Base-by-base conservation (phyloP, 2,888 invertebrate genomes). In the Luperina testacea region DNA sequence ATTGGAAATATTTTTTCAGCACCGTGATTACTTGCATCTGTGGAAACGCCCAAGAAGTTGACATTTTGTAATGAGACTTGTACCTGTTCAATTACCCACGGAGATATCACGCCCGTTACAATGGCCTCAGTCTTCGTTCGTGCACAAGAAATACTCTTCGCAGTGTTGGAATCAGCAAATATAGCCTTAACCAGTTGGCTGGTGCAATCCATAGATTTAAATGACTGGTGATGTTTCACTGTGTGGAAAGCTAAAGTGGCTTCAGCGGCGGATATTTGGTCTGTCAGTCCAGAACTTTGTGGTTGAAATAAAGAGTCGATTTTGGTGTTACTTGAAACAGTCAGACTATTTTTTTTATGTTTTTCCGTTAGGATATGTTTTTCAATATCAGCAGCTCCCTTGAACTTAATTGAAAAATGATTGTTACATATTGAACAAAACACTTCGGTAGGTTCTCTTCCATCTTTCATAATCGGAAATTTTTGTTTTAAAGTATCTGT, bases 11-110 rank as follows among this genome's bases (percentile, higher is more conserved):
- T 79, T 81, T 90, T 85, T 77, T 81, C 74, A 11, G 83, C 68
- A 32, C 88, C 89, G 69, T 91, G 88, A 82, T 91, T 90, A 57
- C 89, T 90, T 27, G 88, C 85, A 79, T 91, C 89, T 42, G 88
- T 88, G 27, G 83, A 82, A 51, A 89, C 79, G 61, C 88, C 84
- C 17, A 88, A 72, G 80, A 64, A 92, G 48, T 75, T 69, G 20
- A 89, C 78, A 69, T 86, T 80, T 82, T 84, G 11, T 42, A 90
- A 80, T 67, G 64, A 83, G 48, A 70, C 32, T 76, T 75, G 24
- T 32, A 85, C 27, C 38, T 82, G 42, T 82, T 82, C 72, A 45
- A 87, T 72, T 65, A 80, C 75, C 72, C 77, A 79, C 53, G 82
- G 87, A 71, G 84, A 38, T 68, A 89, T 78, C 24, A 87, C 83